phyloP scores from a whole-genome alignment of 1,140 invertebrate genomes.

The Phthorimaea operculella region DNA sequence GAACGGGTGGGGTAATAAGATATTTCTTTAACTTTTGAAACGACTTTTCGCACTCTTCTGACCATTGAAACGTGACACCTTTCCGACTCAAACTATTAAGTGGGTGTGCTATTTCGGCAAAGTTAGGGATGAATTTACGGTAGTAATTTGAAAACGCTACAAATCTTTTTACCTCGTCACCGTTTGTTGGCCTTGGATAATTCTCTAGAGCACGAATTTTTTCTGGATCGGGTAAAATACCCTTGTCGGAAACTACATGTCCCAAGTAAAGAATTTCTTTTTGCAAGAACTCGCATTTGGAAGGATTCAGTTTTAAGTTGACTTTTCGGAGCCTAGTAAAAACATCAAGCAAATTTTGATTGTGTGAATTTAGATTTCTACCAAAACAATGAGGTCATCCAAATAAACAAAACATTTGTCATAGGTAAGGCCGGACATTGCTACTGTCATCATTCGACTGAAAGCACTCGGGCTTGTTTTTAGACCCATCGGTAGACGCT shows the following conservation, averaged over 20 bases:
- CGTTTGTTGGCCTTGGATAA: constrained; percentile 44
- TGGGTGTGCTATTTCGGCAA: constrained; percentile 36
- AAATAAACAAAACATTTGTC: constrained; percentile 39
- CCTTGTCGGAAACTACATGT: constrained; percentile 43
- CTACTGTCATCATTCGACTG: constrained; percentile 37
- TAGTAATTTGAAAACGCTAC: constrained; percentile 59
- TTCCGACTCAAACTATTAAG: constrained; percentile 38
- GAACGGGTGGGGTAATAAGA: constrained; percentile 19
- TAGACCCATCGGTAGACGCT: constrained; percentile 51
- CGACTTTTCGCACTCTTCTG: constrained; percentile 20
- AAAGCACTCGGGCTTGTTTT: constrained; percentile 32
- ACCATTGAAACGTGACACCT: constrained; percentile 31
- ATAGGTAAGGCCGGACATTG: constrained; percentile 34
- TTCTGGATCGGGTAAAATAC: constrained; percentile 49
- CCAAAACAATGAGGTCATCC: constrained; percentile 53
- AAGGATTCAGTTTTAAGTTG: constrained; percentile 47
- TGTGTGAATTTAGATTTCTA: constrained; percentile 42
- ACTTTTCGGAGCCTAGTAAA: constrained; percentile 32
- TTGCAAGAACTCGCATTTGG: constrained; percentile 44
- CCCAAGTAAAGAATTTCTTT: constrained; percentile 58
- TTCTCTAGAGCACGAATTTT: constrained; percentile 48
- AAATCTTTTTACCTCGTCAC: constrained; percentile 51
- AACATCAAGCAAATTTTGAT: constrained; percentile 25
- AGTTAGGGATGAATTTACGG: constrained; percentile 46
- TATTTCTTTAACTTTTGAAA: constrained; percentile 31